Base-by-base conservation (phyloP, 2,888 invertebrate genomes). In the Onchidella celtica region DNA sequence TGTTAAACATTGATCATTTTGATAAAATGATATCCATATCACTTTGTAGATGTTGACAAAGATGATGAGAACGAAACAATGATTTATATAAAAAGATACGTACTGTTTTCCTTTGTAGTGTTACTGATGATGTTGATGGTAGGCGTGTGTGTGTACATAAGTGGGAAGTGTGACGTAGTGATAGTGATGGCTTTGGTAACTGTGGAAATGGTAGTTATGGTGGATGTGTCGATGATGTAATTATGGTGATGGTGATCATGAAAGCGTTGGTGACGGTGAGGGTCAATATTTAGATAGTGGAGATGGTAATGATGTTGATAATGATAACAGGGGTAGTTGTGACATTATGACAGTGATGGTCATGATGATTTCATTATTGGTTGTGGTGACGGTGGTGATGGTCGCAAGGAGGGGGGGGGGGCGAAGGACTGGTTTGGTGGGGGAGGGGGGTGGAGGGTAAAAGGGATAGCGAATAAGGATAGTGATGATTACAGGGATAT, bases 381-480 rank as follows among this genome's bases (percentile, higher is more conserved):
- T 61, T 9, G n/a, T 61, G 61, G 27, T 61, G 11, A 61, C n/a
- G 61, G n/a, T n/a, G n/a, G n/a, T 61, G n/a, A 61, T 61, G 61
- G n/a, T 61, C n/a, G 61, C 47, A 47, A 47, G 27, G 6, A n/a
- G 27, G n/a, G 61, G n/a, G n/a, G n/a, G n/a, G n/a, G n/a, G n/a
- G n/a, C n/a, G n/a, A n/a, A n/a, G n/a, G n/a, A n/a, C n/a, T n/a
- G n/a, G n/a, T n/a, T n/a, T n/a, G n/a, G n/a, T n/a, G n/a, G n/a
- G n/a, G n/a, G n/a, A n/a, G n/a, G n/a, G n/a, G n/a, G n/a, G n/a
- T n/a, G n/a, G n/a, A n/a, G n/a, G n/a, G n/a, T n/a, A n/a, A n/a
- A n/a, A n/a, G n/a, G n/a, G n/a, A n/a, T n/a, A n/a, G n/a, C n/a
- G n/a, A n/a, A n/a, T n/a, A n/a, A n/a, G n/a, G n/a, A n/a, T n/a